Conservation (phyloP, 1,140 invertebrate species). For the Trissolcus basalis region DNA sequence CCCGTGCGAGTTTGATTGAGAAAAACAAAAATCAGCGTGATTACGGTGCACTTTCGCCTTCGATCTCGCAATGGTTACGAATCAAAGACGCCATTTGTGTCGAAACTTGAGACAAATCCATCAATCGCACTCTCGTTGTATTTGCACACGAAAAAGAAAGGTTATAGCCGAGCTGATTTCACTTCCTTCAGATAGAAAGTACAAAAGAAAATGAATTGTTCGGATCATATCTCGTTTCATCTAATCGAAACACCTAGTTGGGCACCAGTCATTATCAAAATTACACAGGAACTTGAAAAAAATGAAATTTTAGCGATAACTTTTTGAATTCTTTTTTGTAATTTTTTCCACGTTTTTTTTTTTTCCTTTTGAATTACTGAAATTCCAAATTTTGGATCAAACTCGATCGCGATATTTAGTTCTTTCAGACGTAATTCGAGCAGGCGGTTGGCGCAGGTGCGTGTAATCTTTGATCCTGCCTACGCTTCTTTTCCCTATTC, state of each 20-base stretch:
- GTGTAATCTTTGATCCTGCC: constrained; percentile 54
- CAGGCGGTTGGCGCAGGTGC: constrained; percentile 42
- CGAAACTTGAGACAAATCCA: constrained; percentile 53
- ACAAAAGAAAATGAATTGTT: constrained; percentile 59
- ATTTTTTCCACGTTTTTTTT: too few species aligned
- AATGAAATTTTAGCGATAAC: too few species aligned
- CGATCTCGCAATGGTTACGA: constrained; percentile 21
- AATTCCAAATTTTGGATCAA: too few species aligned
- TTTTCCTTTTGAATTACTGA: too few species aligned
- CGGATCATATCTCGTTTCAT: constrained; percentile 55
- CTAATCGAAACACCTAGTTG: constrained; percentile 52
- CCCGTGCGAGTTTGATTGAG: too few species aligned
- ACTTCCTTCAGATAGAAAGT: constrained; percentile 56
- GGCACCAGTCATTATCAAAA: constrained; percentile 4
- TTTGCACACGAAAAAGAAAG: constrained; percentile 42
- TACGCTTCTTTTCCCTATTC: constrained; percentile 42
- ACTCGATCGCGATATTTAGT: too few species aligned
- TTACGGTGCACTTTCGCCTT: constrained; percentile 27
- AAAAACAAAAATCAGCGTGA: background rate
- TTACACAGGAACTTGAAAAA: too few species aligned
- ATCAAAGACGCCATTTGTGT: constrained; percentile 43
- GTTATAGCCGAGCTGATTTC: constrained; percentile 51
- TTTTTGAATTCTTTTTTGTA: too few species aligned
- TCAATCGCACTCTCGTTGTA: constrained; percentile 31
- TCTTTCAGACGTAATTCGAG: constrained; percentile 40